Percentiles rank a stretch among this genome's conserved stretches.
Conservation (phyloP, 2,113 vertebrate genomes). For the Otolemur garnettii region DNA sequence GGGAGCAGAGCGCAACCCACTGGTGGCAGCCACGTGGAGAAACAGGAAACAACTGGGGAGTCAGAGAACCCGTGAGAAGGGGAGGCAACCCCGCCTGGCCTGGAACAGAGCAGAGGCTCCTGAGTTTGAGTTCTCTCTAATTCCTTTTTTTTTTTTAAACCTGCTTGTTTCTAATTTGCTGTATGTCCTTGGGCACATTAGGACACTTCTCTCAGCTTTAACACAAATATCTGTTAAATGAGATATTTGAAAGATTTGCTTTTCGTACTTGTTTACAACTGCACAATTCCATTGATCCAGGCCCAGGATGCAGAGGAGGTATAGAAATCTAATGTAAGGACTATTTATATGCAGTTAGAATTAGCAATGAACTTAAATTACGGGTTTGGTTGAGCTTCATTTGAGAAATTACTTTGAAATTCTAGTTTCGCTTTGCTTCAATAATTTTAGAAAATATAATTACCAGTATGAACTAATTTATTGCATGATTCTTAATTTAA, state of each 20-base stretch:
- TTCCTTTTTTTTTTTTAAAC: background rate
- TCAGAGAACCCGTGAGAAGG: background rate
- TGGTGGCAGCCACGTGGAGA: background rate
- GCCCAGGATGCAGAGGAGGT: background rate
- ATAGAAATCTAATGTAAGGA: background rate
- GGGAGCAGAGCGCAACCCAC: background rate
- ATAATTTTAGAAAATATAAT: slow-evolving; percentile 78
- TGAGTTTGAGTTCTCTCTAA: background rate
- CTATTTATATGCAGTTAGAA: slow-evolving; percentile 63
- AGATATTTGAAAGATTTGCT: background rate
- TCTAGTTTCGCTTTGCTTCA: slow-evolving; percentile 72
- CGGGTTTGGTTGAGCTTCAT: slow-evolving; percentile 67
- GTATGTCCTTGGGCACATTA: background rate
- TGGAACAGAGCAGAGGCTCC: rapidly evolving
- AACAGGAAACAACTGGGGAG: background rate
- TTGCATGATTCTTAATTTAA: slow-evolving; percentile 60
- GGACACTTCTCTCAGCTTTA: background rate
- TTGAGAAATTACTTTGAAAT: slow-evolving; percentile 75
- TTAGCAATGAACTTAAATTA: slow-evolving; percentile 68
- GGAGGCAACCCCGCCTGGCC: background rate
- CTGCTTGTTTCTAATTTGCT: background rate
- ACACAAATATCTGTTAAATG: background rate
- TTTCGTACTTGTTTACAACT: background rate
- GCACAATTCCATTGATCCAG: background rate
- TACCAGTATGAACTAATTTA: slow-evolving; percentile 70